These are phyloP conservation scores for Pseudopleuronectes americanus DNA, from an alignment of 2,797 vertebrate species.

Conservation along the genomic window DNA sequence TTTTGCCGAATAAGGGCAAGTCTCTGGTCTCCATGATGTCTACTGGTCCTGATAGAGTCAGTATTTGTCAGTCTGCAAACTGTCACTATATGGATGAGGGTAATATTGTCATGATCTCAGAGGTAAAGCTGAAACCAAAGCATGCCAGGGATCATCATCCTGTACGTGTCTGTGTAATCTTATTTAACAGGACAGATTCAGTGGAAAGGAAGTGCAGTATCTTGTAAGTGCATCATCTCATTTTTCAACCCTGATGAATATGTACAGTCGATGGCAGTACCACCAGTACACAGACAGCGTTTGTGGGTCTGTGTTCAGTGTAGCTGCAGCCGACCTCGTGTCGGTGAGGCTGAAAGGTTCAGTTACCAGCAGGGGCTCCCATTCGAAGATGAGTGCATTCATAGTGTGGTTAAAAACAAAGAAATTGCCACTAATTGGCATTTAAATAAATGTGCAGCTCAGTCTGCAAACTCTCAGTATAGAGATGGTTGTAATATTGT, in stretches of 20 bases:
- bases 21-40: too few species aligned
- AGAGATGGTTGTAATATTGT: conserved; percentile 10
- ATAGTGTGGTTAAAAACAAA: too few species aligned
- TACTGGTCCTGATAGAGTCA: too few species aligned
- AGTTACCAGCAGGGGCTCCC: too few species aligned
- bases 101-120: conserved; percentile 8
- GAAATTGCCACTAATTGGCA: too few species aligned
- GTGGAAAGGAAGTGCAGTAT: conserved; percentile 10
- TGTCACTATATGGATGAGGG: not conserved
- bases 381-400: too few species aligned
- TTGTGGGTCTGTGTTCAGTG: conserved; percentile 17
- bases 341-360: conserved; percentile 5
- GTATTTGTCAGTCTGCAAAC: not conserved
- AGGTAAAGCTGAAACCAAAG: too few species aligned
- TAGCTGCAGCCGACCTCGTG: conserved; percentile 10
- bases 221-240: too few species aligned
- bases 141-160: too few species aligned
- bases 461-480: not conserved
- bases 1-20: too few species aligned
- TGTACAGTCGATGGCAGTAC: conserved; percentile 5
- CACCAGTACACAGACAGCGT: not conserved
- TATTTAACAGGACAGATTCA: not conserved
- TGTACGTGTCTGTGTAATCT: too few species aligned
- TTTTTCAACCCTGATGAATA: conserved; percentile 14
- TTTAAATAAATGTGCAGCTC: too few species aligned